Evolutionary conservation across 2,888 invertebrate species (phyloP), one percentile per base, ranked within the genome.

Genomic region (Macaria notata): DNA sequence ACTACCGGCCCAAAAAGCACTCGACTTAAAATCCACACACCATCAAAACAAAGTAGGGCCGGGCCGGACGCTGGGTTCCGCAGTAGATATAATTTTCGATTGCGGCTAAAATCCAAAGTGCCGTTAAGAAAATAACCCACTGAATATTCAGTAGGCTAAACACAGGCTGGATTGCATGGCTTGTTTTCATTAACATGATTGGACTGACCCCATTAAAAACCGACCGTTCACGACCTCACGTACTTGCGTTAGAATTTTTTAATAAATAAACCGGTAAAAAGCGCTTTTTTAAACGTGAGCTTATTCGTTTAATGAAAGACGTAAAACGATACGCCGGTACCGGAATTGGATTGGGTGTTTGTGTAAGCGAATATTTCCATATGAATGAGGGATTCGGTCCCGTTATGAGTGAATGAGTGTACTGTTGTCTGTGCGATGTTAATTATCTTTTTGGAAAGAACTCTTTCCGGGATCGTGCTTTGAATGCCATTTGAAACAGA

Each of bases 151-250:
- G 73, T 68, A 77, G 79, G 79, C 75, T 79, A 79, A 80, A 79
- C 75, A 77, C 76, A 72, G 69, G 70, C 71, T 68, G 73, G 76
- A 81, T 86, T 77, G 86, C 86, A 86, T 84, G 86, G 83, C 80
- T 82, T 84, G 87, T 88, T 88, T 88, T 88, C 88, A 90, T 88
- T 90, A 88, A 79, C 84, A 85, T 88, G 87, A 89, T 90, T 88
- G 88, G 83, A 72, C 79, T 84, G 88, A 86, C 87, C 88, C 79
- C 79, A 78, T 86, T 86, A 78, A 76, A 82, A 76, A 73, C 71
- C 72, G 66, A 59, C 69, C 70, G 71, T 72, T 71, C 69, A 69
- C 68, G 65, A 66, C 70, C 68, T 63, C 70, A 65, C 68, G 69
- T 69, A 60, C 62, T 65, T 65, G 62, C 68, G 65, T 70, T 67